phyloP scores from a whole-genome alignment of 2,113 vertebrate genomes.

The Puntigrus tetrazona region DNA sequence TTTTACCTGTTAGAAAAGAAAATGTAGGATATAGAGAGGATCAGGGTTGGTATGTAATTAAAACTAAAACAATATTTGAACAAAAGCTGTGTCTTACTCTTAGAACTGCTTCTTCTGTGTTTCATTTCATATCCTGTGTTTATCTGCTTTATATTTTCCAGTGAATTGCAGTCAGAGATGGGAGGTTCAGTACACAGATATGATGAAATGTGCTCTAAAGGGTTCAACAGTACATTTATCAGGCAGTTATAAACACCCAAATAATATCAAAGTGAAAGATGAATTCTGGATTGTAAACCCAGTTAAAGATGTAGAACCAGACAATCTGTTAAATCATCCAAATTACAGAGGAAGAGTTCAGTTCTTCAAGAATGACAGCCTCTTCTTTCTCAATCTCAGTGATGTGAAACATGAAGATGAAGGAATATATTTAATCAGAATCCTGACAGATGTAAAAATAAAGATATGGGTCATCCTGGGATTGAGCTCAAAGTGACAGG shows the following conservation, averaged over 20 bases:
- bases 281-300: neutral
- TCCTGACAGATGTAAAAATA: accelerated
- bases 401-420: neutral
- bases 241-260: neutral
- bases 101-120: no score
- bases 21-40: no score
- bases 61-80: no score
- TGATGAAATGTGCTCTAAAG: neutral
- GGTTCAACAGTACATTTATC: neutral
- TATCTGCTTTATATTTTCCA: neutral
- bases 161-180: neutral
- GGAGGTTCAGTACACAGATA: neutral
- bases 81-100: no score
- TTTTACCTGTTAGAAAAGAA: no score
- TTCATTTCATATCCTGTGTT: neutral
- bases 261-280: neutral
- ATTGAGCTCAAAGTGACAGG: conserved; percentile 1
- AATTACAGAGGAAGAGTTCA: neutral
- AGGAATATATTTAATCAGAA: neutral
- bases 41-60: no score
- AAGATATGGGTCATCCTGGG: neutral
- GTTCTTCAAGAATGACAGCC: neutral
- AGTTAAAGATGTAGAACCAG: no score
- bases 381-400: neutral
- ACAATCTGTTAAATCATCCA: neutral